A percentile compares a stretch with the other conserved stretches of the same genome.
phyloP scores from a whole-genome alignment of 2,797 vertebrate genomes.

The Arnoldichthys spilopterus region DNA sequence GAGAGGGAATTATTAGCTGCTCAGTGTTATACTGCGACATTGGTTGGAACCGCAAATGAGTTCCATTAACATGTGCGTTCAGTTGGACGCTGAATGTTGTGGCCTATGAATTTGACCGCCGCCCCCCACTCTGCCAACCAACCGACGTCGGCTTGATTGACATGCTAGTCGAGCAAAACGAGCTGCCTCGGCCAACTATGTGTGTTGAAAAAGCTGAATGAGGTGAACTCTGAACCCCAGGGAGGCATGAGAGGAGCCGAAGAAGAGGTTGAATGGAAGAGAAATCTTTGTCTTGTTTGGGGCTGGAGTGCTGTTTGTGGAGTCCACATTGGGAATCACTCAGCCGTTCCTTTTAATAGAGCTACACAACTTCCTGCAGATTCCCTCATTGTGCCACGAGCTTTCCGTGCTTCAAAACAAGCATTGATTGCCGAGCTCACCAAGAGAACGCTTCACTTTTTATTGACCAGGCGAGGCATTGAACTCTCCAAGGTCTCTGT shows the following conservation, averaged over 20 bases:
- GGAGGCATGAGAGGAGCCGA: conserved; percentile 54
- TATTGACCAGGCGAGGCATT: conserved; percentile 61
- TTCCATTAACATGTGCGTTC: conserved; percentile 21
- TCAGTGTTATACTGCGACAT: neutral
- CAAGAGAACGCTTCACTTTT: conserved; percentile 67
- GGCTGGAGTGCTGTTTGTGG: conserved; percentile 72
- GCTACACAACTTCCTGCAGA: conserved; percentile 74
- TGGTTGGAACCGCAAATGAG: conserved; percentile 5
- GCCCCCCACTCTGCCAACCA: conserved; percentile 37
- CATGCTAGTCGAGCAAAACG: conserved; percentile 55
- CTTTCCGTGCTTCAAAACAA: conserved; percentile 67
- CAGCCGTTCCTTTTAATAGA: conserved; percentile 72
- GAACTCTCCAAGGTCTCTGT: conserved; percentile 54
- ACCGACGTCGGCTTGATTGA: conserved; percentile 50
- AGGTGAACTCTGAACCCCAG: conserved; percentile 69
- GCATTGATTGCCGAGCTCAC: conserved; percentile 61
- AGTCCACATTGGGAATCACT: conserved; percentile 73
- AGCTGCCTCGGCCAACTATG: conserved; percentile 47
- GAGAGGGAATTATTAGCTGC: conserved; percentile 20
- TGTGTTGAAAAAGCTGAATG: conserved; percentile 59
- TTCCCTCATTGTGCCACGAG: conserved; percentile 65
- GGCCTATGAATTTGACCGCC: conserved; percentile 1
- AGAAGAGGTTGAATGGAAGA: conserved; percentile 61
- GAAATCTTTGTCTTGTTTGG: conserved; percentile 67
- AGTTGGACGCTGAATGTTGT: neutral